Percentiles rank a stretch among this genome's conserved stretches.
Evolutionary conservation across 2,888 invertebrate genomes (phyloP).

Genomic region (Cryptocephalus primarius): DNA sequence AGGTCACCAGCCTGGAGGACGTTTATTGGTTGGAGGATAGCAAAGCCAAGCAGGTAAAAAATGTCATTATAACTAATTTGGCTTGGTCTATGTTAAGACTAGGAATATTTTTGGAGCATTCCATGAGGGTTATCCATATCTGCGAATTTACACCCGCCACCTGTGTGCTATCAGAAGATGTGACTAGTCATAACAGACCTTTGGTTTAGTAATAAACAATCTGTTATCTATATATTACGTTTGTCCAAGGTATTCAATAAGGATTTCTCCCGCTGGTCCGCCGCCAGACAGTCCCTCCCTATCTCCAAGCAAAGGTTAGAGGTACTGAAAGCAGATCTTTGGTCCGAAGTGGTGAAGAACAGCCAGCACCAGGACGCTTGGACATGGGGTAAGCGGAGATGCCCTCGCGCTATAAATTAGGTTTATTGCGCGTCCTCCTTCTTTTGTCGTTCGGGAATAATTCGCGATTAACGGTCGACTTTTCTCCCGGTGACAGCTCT

Average conservation of each 20-base stretch:
- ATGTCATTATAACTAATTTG: neutral
- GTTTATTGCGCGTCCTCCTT: no score
- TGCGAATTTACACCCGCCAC: no score
- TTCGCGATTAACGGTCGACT: no score
- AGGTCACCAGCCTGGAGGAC: slow-evolving; percentile 78
- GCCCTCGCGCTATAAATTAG: no score
- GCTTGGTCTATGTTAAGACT: neutral
- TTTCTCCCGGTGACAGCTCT: no score
- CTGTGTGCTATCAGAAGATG: no score
- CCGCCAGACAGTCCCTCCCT: slow-evolving; percentile 70
- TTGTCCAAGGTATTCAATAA: slow-evolving; percentile 47
- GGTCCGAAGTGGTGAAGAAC: slow-evolving; percentile 77
- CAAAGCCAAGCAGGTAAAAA: slow-evolving; percentile 49
- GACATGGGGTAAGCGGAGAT: slow-evolving; percentile 61
- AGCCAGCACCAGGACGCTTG: slow-evolving; percentile 82
- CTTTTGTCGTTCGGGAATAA: no score
- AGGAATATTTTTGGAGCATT: no score
- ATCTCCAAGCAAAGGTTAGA: slow-evolving; percentile 71
- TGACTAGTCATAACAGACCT: no score
- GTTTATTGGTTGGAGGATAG: slow-evolving; percentile 80
- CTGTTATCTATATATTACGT: no score
- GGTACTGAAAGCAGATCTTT: slow-evolving; percentile 67
- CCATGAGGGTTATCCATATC: no score
- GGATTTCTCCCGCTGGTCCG: slow-evolving; percentile 69
- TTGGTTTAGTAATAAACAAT: no score